phyloP scores from a whole-genome alignment of 2,797 vertebrate genomes.

The Mallotus villosus region DNA sequence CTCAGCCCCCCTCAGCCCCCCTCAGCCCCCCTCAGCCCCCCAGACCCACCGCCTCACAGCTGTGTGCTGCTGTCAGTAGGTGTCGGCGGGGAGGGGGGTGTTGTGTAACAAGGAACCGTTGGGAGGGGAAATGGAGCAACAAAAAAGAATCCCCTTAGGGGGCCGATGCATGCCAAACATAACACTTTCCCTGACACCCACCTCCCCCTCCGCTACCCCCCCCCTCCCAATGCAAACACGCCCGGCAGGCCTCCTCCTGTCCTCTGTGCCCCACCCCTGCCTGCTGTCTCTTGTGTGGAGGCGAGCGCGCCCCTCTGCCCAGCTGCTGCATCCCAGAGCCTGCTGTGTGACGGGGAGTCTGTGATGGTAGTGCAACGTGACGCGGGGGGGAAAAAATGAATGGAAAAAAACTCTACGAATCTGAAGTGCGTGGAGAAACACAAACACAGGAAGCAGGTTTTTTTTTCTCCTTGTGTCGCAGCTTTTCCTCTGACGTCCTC shows the following conservation, averaged over 20 bases:
- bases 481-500: constrained; percentile 18
- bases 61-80: constrained; percentile 13
- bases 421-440: not conserved
- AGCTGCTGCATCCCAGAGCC: constrained; percentile 4
- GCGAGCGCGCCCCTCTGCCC: not conserved
- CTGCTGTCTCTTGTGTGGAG: not conserved
- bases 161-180: constrained; percentile 63
- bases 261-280: not conserved
- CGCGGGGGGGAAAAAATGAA: constrained; percentile 8
- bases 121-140: constrained; percentile 29
- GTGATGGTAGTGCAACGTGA: constrained; percentile 9
- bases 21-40: not conserved
- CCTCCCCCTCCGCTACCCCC: constrained; percentile 22
- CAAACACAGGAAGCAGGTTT: constrained; percentile 11
- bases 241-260: constrained; percentile 15
- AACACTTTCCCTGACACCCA: constrained; percentile 39
- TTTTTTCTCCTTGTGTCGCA: not conserved
- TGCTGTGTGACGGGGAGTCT: not conserved
- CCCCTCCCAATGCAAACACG: constrained; percentile 26
- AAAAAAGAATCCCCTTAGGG: constrained; percentile 27
- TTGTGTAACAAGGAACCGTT: constrained; percentile 46
- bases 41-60: not conserved
- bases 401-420: not conserved
- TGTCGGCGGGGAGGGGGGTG: constrained; percentile 1
- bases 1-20: too few relatives aligned